phyloP scores from a whole-genome alignment of 2,888 invertebrate genomes.

The Peribatodes rhomboidaria region DNA sequence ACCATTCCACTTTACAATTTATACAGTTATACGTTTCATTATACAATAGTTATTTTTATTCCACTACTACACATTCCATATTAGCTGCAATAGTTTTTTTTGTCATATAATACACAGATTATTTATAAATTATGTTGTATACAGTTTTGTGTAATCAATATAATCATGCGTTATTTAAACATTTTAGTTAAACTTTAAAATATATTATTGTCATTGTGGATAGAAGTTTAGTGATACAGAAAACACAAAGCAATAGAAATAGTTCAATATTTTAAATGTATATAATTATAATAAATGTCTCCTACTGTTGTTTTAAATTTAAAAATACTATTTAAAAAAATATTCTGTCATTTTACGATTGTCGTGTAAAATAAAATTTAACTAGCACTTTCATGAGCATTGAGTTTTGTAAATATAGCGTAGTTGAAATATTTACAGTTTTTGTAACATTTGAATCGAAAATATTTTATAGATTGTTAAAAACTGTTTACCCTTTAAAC shows the following conservation, averaged over 20 bases:
- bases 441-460: constrained; percentile 34
- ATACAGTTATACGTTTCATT: constrained; percentile 38
- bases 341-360: constrained; percentile 27
- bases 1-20: constrained; percentile 65
- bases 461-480: constrained; percentile 38
- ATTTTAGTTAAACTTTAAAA: constrained; percentile 9
- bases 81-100: constrained; percentile 77
- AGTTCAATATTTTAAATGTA: constrained; percentile 53
- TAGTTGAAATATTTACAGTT: constrained; percentile 35
- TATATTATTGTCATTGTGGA: constrained; percentile 29
- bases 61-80: constrained; percentile 72
- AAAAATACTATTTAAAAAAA: constrained; percentile 20
- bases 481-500: constrained; percentile 24
- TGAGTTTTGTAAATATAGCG: constrained; percentile 42
- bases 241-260: constrained; percentile 65
- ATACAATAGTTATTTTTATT: constrained; percentile 57
- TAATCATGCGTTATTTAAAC: constrained; percentile 31
- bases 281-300: constrained; percentile 43
- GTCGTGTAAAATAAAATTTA: constrained; percentile 23
- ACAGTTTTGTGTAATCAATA: constrained; percentile 33
- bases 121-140: constrained; percentile 52
- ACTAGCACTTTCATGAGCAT: constrained; percentile 10
- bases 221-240: constrained; percentile 51
- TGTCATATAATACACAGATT: constrained; percentile 51
- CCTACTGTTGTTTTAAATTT: constrained; percentile 41